Base-by-base conservation (phyloP, 2,888 invertebrate species). In the Linyphia triangularis region DNA sequence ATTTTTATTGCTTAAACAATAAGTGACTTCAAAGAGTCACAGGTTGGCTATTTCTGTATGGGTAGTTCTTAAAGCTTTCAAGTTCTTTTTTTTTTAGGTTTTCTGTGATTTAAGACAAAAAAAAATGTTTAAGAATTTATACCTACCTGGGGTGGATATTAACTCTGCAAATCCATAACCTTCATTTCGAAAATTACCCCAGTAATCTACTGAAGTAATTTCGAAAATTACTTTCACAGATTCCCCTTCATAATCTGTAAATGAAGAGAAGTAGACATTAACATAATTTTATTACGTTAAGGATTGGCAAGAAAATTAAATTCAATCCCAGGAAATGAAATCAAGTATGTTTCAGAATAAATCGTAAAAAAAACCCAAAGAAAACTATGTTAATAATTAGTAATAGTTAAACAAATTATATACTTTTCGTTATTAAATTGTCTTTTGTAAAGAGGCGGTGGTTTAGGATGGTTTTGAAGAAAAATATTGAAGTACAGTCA, bases 151-250 rank as follows among this genome's bases (percentile, higher is more conserved):
- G 37, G 16, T 37, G 51, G 75, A 43, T 13, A 33, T 16, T 51
- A 84, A 10, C 22, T 84, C 75, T 6, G 13, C 65, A 51, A 57
- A 84, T 9, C 84, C 84, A 75, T 84, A 77, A 1, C 84, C 84
- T 65, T 75, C 75, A 84, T 84, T 84, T 19, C 84, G 75, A 67
- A 84, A 84, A 57, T 84, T 84, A 4, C 84, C 84, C 84, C 84
- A 84, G 37, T 65, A 75, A 37, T 84, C 75, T 28, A 84, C 75
- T 28, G 84, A 75, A 28, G 84, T 84, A 5, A 24, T 57, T 51
- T 84, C 84, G n/a, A 84, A 40, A 33, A 84, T 37, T 7, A 77
- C 26, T 75, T 84, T 84, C 6, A 75, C 16, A 19, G 61, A 26
- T 30, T 81, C 69, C 2, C 24, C 59, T 57, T 30, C 26, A 24